A percentile compares a stretch with the other conserved stretches of the same genome.
phyloP scores from a whole-genome alignment of 2,888 invertebrate species.

The Caenorhabditis wallacei region DNA sequence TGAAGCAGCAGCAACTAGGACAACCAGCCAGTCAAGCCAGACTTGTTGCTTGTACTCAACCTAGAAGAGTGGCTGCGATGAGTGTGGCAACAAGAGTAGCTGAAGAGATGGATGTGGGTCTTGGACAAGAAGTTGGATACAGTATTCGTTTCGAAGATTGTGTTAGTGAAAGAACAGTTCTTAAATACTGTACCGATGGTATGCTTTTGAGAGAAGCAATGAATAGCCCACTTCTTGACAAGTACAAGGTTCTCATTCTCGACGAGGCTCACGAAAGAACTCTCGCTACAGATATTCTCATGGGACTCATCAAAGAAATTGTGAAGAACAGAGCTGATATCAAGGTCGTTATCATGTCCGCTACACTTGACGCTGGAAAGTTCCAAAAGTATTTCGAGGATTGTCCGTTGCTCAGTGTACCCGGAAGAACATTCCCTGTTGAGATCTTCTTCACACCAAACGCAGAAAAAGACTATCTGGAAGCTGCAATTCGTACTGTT shows the following conservation, averaged over 20 bases:
- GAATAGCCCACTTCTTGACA: constrained; percentile 98
- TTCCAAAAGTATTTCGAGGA: constrained; percentile 98
- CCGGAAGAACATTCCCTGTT: constrained; percentile 95
- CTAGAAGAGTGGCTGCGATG: constrained; percentile 98
- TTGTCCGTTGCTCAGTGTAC: constrained; percentile 98
- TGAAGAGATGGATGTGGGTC: constrained; percentile 98
- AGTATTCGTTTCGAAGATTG: constrained; percentile 99
- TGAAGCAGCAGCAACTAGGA: constrained; percentile 55
- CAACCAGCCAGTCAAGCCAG: constrained; percentile 85
- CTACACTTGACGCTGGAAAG: constrained; percentile 98
- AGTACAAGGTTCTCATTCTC: constrained; percentile 95
- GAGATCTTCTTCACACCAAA: constrained; percentile 99
- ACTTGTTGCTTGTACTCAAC: constrained; percentile 96
- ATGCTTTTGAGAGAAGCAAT: constrained; percentile 99
- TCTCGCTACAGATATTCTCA: constrained; percentile 96
- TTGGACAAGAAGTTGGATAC: constrained; percentile 94
- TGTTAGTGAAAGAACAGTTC: constrained; percentile 93
- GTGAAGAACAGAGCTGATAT: constrained; percentile 93
- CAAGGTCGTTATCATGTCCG: constrained; percentile 99
- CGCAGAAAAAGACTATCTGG: constrained; percentile 97
- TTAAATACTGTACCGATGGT: constrained; percentile 88
- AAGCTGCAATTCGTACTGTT: constrained; percentile 98
- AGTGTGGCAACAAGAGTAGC: constrained; percentile 98
- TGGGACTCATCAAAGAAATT: constrained; percentile 95
- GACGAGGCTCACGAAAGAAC: constrained; percentile 99